Conservation (phyloP, 1,140 invertebrate genomes). For the Dendrolimus kikuchii region DNA sequence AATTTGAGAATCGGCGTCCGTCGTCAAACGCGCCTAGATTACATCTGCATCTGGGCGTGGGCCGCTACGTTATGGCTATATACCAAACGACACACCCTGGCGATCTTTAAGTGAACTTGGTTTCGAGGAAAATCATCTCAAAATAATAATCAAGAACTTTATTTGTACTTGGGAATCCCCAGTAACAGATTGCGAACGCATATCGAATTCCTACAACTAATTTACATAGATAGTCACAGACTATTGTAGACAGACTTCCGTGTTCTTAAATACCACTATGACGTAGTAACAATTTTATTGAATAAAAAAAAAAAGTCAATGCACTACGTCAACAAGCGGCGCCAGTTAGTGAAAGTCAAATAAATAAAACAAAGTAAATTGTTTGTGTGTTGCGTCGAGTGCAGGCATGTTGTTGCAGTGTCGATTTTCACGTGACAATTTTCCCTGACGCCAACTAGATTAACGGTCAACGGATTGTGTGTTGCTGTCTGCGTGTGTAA, state of each 20-base stretch:
- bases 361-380: slow-evolving; percentile 2
- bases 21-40: slow-evolving; percentile 45
- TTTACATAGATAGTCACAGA: no score
- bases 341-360: no score
- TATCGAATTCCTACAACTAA: no score
- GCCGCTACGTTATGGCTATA: slow-evolving; percentile 6
- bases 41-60: slow-evolving; percentile 45
- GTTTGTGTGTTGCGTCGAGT: not conserved
- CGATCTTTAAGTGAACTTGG: slow-evolving; percentile 1
- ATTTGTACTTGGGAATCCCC: no score
- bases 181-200: no score
- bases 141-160: no score
- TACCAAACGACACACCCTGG: slow-evolving; percentile 12
- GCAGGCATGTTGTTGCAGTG: slow-evolving; percentile 15
- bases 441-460: slow-evolving; percentile 57
- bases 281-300: no score
- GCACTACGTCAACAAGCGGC: no score
- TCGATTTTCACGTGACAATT: slow-evolving; percentile 50
- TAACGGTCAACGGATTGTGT: slow-evolving; percentile 52
- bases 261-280: no score
- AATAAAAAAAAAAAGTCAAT: no score
- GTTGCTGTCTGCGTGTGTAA: slow-evolving; percentile 59
- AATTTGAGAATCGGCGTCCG: slow-evolving; percentile 51
- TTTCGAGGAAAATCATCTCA: not conserved
- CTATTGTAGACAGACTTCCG: no score